Evolutionary conservation across 37 sponge, comb jelly and placozoan genomes (phyloP).

Genomic region (Spongilla lacustris): DNA sequence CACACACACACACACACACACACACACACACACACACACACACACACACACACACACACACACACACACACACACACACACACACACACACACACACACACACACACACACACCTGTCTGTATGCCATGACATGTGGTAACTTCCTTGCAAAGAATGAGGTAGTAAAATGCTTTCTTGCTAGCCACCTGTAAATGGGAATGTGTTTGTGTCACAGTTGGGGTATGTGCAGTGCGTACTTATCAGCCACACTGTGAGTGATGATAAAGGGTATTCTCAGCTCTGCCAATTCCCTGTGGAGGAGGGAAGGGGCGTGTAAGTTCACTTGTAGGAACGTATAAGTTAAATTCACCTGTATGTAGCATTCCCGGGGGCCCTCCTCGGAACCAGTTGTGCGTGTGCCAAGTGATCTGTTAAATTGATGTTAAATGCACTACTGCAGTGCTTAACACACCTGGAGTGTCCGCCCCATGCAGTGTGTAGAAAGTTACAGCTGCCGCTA

Average conservation of each 20-base stretch:
- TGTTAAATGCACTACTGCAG: neutral
- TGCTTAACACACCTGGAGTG: neutral
- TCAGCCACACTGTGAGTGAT: conserved; percentile 41
- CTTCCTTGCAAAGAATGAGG: conserved; percentile 31
- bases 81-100: too few species aligned
- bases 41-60: too few species aligned
- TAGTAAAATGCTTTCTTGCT: conserved; percentile 39
- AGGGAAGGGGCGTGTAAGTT: neutral
- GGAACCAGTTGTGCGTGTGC: neutral
- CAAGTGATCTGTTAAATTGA: neutral
- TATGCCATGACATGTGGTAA: conserved; percentile 49
- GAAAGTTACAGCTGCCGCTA: neutral
- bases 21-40: too few species aligned
- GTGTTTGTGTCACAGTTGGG: neutral
- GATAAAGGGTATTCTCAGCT: conserved; percentile 34
- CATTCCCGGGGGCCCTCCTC: neutral
- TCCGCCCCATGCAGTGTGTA: neutral
- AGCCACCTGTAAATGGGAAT: conserved; percentile 39
- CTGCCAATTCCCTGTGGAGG: conserved; percentile 37
- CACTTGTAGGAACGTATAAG: neutral
- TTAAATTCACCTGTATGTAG: neutral
- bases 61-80: too few species aligned
- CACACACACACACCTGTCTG: conserved; percentile 41
- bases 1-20: too few species aligned
- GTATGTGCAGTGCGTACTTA: too few species aligned